Evolutionary conservation across 2,797 vertebrate species (phyloP), one percentile per base, ranked within the genome.

Genomic region (Echeneis naucrates): DNA sequence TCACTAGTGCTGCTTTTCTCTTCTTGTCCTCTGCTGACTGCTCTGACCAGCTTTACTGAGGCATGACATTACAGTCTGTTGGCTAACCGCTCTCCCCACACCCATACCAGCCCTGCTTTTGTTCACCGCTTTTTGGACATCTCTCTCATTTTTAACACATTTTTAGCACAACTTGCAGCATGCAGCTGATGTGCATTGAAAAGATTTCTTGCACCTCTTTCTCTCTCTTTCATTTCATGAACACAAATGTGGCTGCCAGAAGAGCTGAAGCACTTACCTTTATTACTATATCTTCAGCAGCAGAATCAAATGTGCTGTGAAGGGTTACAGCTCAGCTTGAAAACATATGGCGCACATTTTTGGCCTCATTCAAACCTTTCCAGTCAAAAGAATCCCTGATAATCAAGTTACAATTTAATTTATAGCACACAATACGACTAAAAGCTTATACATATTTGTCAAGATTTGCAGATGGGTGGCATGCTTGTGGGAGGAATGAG

Each of bases 1-100:
- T 75, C 80, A 81, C 67, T 42, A 40, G 69, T 23, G 56, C 54
- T 50, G 38, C 51, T 66, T 72, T 66, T 63, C 52, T 65, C 32
- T 40, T 66, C 69, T 27, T 40, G 32, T 76, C 69, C 69, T 63
- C 50, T 57, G 52, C 62, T 72, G 71, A 71, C 68, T 78, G 63
- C 64, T 81, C 61, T 47, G 69, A 68, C 74, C 75, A 67, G 81
- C 74, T 82, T 80, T 74, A 81, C 66, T 77, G 72, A 83, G 70
- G 87, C 83, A 63, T 82, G 77, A 70, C 67, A 73, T 83, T 75
- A 68, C 72, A 81, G 81, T 81, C 81, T 77, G 69, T 65, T 68
- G 72, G 52, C 47, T 32, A 60, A 62, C 57, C 37, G 3, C 85
- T 63, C 62, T 62, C 47, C 50, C 56, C 17, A 10, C 24, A 56